Base-by-base conservation (phyloP, 2,888 invertebrate species). In the Leucophenga montana region DNA sequence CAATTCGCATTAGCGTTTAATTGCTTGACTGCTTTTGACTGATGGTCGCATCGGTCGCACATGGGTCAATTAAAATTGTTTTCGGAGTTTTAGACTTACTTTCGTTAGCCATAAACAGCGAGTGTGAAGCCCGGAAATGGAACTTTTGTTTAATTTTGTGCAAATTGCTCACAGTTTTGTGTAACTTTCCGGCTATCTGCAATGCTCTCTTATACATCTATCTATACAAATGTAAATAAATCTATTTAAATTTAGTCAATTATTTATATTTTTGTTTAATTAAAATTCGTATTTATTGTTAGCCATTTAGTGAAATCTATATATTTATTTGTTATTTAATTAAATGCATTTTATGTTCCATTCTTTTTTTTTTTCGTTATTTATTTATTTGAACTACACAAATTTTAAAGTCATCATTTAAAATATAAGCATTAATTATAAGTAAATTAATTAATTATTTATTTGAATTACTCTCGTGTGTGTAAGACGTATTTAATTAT, bases 221-320 rank as follows among this genome's bases (percentile, higher is more conserved):
- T 5, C 39, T 11, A 39, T 39, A 39, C 3, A 39, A 39, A 39
- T 39, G 39, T 39, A 39, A 39, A 39, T 39, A 39, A 39, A 39
- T 13, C 50, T 50, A 50, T 18, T n/a, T 50, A 50, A 50, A 6
- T 50, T 18, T 50, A 50, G 50, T 5, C 50, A 50, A 50, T 50
- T 18, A 50, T 50, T 18, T 50, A 18, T 11, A 50, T 3, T 48
- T 16, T 11, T n/a, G 5, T 50, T n/a, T 11, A 18, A 16, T 18
- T 11, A 3, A 50, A n/a, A 50, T 1, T 18, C 50, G 56, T 67
- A 64, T 75, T 77, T 75, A 74, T 69, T 39, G 62, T 76, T 83
- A 84, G 78, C 85, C 83, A 84, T 83, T 84, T 75, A 85, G 74
- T 20, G 50, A 71, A 77, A 71, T 66, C 64, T 66, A 61, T 65